Percentiles rank a stretch among this genome's conserved stretches.
phyloP scores from a whole-genome alignment of 23 tunicate genomes.

The Ascidia mentula region DNA sequence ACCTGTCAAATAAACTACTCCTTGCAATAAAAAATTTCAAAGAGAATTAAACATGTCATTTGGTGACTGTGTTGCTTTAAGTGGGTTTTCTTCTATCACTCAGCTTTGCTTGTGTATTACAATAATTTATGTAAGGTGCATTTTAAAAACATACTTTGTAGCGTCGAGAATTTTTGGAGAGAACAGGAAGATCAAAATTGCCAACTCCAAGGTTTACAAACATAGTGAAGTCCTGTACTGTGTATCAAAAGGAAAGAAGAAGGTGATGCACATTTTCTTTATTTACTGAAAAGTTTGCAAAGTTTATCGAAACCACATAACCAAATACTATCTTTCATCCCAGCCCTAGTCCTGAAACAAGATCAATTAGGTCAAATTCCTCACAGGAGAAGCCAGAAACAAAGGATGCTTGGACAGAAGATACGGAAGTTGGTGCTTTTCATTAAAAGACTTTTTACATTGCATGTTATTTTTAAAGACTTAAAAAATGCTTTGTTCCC shows the following conservation, averaged over 20 bases:
- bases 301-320: neutral
- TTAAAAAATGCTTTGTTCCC: too few species aligned
- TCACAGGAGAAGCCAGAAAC: neutral
- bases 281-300: neutral
- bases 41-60: too few species aligned
- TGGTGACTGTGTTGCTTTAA: too few species aligned
- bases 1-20: too few species aligned
- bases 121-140: neutral
- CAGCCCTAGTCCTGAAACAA: neutral
- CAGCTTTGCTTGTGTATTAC: too few species aligned
- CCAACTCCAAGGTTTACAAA: conserved; percentile 8
- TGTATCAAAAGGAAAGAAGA: neutral
- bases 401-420: conserved; percentile 6
- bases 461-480: too few species aligned
- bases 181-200: neutral
- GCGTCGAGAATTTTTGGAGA: conserved; percentile 15
- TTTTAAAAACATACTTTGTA: neutral
- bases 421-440: too few species aligned
- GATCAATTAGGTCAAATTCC: conserved; percentile 5
- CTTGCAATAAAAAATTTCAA: too few species aligned
- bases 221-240: conserved; percentile 9
- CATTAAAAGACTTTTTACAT: too few species aligned
- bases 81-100: too few species aligned
- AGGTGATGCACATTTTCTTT: neutral
- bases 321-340: neutral